Conservation (phyloP, 2,888 invertebrate genomes). For the Agrilus cyanescens region DNA sequence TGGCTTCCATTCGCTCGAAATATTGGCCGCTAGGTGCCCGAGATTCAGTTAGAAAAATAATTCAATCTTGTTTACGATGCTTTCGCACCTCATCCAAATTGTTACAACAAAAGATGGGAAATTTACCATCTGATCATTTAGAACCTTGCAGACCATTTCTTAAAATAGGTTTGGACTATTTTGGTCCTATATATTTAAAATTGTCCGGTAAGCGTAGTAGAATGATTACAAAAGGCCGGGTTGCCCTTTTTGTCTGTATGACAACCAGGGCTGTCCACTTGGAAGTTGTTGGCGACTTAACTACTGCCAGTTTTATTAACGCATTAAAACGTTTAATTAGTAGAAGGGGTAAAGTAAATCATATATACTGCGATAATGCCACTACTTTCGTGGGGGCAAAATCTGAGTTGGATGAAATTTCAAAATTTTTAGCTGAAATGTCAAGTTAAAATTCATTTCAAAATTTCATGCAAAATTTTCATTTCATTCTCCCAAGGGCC, state of each 20-base stretch:
- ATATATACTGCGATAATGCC: neutral
- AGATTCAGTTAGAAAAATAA: neutral
- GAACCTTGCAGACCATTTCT: neutral
- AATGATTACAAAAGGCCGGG: neutral
- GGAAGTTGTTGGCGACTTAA: neutral
- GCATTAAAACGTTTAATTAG: neutral
- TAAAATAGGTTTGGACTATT: neutral
- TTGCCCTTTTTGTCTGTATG: neutral
- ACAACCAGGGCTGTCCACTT: neutral
- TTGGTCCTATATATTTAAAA: neutral
- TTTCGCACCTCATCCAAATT: neutral
- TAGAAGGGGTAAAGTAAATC: neutral
- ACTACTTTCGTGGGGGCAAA: neutral
- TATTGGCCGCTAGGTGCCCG: neutral
- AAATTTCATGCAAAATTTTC: no score
- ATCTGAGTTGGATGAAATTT: neutral
- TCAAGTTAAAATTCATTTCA: no score
- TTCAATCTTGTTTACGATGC: neutral
- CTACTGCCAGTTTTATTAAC: neutral
- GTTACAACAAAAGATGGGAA: neutral
- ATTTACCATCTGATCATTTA: neutral
- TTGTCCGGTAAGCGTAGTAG: neutral
- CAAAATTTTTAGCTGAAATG: neutral
- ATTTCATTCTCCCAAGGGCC: no score
- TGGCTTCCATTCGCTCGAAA: neutral